A percentile compares a stretch with the other conserved stretches of the same genome.
phyloP scores from a whole-genome alignment of 2,888 invertebrate species.

The Hypsopygia costalis region DNA sequence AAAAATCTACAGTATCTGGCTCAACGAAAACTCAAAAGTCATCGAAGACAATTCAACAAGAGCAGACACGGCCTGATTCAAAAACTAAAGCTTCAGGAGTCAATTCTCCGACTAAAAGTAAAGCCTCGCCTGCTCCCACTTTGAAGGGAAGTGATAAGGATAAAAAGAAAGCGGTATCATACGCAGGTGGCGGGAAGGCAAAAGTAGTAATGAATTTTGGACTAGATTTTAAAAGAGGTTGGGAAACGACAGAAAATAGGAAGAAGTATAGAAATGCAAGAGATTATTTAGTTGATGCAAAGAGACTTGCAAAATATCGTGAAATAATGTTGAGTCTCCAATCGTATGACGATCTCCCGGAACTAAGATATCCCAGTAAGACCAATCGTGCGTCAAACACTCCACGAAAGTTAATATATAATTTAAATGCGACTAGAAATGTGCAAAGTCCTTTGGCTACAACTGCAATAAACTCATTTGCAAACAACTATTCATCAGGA shows the following conservation, averaged over 20 bases:
- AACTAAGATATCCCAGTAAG: conserved; percentile 39
- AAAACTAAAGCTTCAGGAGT: conserved; percentile 17
- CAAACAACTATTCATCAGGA: neutral
- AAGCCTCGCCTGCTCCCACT: conserved; percentile 8
- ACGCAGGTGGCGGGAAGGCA: conserved; percentile 23
- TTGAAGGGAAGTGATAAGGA: conserved; percentile 23
- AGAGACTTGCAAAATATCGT: conserved; percentile 47
- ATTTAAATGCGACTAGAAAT: conserved; percentile 2
- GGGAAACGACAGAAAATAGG: conserved; percentile 17
- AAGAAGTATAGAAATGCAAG: conserved; percentile 31
- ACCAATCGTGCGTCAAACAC: conserved; percentile 64
- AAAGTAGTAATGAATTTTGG: conserved; percentile 48
- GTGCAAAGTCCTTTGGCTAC: conserved; percentile 7
- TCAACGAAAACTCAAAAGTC: conserved; percentile 27
- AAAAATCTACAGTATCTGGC: conserved; percentile 32
- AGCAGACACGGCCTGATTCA: conserved; percentile 17
- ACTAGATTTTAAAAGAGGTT: conserved; percentile 33
- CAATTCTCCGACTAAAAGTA: conserved; percentile 18
- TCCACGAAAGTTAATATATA: conserved; percentile 33
- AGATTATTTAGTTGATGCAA: conserved; percentile 35
- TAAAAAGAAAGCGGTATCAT: conserved; percentile 15
- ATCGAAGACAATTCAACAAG: conserved; percentile 15
- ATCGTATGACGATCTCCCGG: conserved; percentile 49
- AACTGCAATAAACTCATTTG: conserved; percentile 16
- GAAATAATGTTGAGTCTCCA: conserved; percentile 57